Conservation (phyloP, 1,140 invertebrate genomes). For the Onthophagus taurus region DNA sequence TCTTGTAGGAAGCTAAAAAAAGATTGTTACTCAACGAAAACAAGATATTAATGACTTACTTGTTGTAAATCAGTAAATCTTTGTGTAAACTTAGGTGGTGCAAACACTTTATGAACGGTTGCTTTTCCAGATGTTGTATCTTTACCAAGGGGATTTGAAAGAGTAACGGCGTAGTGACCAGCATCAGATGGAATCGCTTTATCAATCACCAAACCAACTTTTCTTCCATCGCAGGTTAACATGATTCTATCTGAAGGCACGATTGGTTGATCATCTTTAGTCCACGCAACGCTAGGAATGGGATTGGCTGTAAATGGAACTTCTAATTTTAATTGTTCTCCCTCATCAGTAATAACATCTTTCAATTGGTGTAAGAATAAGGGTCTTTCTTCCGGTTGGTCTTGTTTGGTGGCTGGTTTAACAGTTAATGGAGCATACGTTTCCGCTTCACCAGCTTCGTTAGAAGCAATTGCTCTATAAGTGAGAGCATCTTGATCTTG, state of each 20-base stretch:
- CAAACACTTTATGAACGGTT: conserved; percentile 67
- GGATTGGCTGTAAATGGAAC: conserved; percentile 77
- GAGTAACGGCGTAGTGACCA: conserved; percentile 63
- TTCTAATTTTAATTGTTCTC: conserved; percentile 52
- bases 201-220: conserved; percentile 64
- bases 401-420: conserved; percentile 40
- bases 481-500: conserved; percentile 58
- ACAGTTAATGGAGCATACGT: conserved; percentile 61
- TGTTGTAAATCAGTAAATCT: conserved; percentile 78
- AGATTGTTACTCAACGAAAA: too few relatives aligned
- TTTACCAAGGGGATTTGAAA: conserved; percentile 67
- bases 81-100: conserved; percentile 72
- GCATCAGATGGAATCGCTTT: conserved; percentile 60
- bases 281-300: conserved; percentile 75
- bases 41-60: conserved; percentile 35
- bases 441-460: conserved; percentile 60
- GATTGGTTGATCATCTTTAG: conserved; percentile 63
- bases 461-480: conserved; percentile 66
- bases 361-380: conserved; percentile 62
- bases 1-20: conserved; percentile 49
- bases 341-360: conserved; percentile 70
- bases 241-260: conserved; percentile 52
- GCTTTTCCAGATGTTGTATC: conserved; percentile 58
- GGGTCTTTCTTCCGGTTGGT: conserved; percentile 60
- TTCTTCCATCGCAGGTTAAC: conserved; percentile 72